Conservation (phyloP, 2,113 vertebrate species). For the Saimiri boliviensis region DNA sequence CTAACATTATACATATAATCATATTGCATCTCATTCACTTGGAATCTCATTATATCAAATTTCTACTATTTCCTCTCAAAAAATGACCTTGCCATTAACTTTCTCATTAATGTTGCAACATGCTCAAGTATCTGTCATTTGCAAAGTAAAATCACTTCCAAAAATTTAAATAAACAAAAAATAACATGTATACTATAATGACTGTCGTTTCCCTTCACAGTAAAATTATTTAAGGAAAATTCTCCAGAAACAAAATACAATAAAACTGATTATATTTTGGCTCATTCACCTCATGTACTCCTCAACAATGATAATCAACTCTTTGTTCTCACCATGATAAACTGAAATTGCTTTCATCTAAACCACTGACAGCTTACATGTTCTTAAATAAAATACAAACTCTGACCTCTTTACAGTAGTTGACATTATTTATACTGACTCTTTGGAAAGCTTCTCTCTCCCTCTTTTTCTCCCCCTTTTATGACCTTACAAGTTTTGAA, state of each 20-base stretch:
- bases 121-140: background rate
- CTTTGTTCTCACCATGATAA: background rate
- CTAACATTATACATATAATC: background rate
- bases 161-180: background rate
- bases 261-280: too few species aligned
- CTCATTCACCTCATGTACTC: background rate
- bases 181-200: background rate
- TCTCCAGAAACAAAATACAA: background rate
- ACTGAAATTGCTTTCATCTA: background rate
- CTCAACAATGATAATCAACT: background rate
- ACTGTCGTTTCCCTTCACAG: background rate
- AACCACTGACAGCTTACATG: background rate
- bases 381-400: background rate
- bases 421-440: background rate
- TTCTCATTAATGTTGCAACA: background rate
- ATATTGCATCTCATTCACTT: background rate
- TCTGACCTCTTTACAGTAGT: background rate
- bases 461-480: fast-evolving
- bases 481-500: background rate
- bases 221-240: background rate
- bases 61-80: background rate
- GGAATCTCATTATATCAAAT: background rate
- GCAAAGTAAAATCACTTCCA: background rate
- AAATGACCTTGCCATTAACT: background rate
- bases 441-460: background rate